phyloP scores from a whole-genome alignment of 2,797 vertebrate species.

The Pterois miles region DNA sequence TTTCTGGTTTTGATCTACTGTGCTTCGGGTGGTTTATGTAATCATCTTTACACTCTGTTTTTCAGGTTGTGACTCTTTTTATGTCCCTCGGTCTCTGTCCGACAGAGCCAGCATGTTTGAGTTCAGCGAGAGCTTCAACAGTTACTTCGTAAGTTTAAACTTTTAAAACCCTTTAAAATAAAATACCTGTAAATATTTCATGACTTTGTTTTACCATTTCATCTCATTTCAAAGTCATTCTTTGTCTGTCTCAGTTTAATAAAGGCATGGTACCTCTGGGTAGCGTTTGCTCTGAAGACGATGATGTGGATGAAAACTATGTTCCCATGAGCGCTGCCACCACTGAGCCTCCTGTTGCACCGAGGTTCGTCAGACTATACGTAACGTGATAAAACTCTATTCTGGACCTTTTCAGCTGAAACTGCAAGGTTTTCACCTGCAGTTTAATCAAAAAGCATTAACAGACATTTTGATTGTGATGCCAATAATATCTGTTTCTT shows the following conservation, averaged over 20 bases:
- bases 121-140: conserved; percentile 89
- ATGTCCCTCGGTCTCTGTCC: conserved; percentile 85
- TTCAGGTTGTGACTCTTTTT: conserved; percentile 81
- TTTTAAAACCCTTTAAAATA: not conserved
- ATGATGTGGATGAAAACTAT: conserved; percentile 89
- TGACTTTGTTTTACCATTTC: not conserved
- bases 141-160: conserved; percentile 87
- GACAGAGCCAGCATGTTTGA: conserved; percentile 88
- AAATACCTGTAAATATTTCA: not conserved
- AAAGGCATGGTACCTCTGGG: conserved; percentile 88
- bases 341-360: conserved; percentile 77
- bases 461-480: not conserved
- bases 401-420: not conserved
- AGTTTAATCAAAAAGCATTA: not conserved
- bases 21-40: not conserved
- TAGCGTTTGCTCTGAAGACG: conserved; percentile 83
- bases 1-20: not conserved
- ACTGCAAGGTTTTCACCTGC: not conserved
- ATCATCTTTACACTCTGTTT: not conserved
- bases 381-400: not conserved
- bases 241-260: conserved; percentile 80
- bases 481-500: not conserved
- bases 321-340: conserved; percentile 92
- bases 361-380: conserved; percentile 38
- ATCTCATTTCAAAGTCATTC: not conserved